Conservation (phyloP, 1,140 invertebrate genomes). For the Drosophila serrata region DNA sequence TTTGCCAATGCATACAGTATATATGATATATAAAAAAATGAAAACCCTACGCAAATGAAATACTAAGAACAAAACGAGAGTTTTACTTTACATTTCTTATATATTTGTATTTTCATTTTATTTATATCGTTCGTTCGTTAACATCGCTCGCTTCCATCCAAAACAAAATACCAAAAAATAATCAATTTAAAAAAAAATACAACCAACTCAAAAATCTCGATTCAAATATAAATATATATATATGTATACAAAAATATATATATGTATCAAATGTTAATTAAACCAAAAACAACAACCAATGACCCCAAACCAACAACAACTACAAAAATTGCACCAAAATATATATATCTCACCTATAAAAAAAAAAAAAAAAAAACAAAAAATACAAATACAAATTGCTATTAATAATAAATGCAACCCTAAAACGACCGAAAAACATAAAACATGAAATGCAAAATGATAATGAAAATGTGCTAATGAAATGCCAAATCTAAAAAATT, state of each 20-base stretch:
- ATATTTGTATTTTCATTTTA: constrained; percentile 85
- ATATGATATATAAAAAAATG: constrained; percentile 43
- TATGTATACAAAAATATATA: not conserved
- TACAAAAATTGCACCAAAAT: constrained; percentile 30
- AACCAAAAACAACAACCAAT: constrained; percentile 35
- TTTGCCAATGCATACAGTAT: constrained; percentile 66
- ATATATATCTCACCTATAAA: constrained; percentile 34
- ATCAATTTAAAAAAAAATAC: constrained; percentile 45
- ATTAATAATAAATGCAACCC: constrained; percentile 40
- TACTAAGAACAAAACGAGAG: constrained; percentile 63
- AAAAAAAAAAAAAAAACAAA: not conserved
- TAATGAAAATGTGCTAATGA: constrained; percentile 36
- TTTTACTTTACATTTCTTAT: constrained; percentile 84
- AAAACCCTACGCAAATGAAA: constrained; percentile 49
- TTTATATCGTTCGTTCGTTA: constrained; percentile 85
- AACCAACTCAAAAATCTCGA: constrained; percentile 44
- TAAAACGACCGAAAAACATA: constrained; percentile 23
- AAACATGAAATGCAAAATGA: constrained; percentile 2
- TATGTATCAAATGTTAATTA: constrained; percentile 29
- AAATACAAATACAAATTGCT: constrained; percentile 22
- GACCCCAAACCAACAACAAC: constrained; percentile 30
- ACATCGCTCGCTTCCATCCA: constrained; percentile 85
- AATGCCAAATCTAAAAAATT: constrained; percentile 46
- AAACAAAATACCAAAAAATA: constrained; percentile 58
- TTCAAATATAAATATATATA: constrained; percentile 31